Evolutionary conservation across 2,113 vertebrate genomes (phyloP), one percentile per base, ranked within the genome.

Genomic region (Gymnobelideus leadbeateri): DNA sequence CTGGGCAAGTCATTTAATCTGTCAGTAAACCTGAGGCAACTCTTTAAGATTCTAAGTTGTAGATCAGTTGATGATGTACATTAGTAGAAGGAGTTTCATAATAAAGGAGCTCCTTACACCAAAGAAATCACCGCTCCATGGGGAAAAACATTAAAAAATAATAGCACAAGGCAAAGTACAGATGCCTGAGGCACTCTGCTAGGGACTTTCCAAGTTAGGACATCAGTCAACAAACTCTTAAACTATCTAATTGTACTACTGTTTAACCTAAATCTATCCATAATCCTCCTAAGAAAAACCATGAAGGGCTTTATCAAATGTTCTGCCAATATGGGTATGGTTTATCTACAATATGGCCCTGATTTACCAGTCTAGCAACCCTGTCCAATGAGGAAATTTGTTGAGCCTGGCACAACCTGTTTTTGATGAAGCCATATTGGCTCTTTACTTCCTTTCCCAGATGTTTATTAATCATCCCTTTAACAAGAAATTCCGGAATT

Each of bases 1-100:
- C 91, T 51, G 91, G 1, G 26, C 47, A 93, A 96, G 77, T 95
- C 55, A 57, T 52, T 95, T 57, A 94, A 94, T 21, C 16, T 77
- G 28, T 93, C 47, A 95, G n/a, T 93, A 7, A 84, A 5, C 43
- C 5, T 43, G 37, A 84, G n/a, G 37, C 68, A 84, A 84, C 14
- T 84, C 37, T 43, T 84, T 84, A 84, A 43, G 37, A n/a, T 43
- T 43, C 37, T 77, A 77, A 77, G 12, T n/a, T 43, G 43, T 43
- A 84, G n/a, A 43, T 84, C 68, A 43, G n/a, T 43, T 84, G 19
- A 23, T 84, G 2, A 84, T 43, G 16, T 84, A 19, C n/a, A n/a
- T 84, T 84, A 14, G 19, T 84, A 43, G 68, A 84, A 84, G 61
- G 14, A n/a, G 19, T 43, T 84, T 84, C 68, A n/a, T 43, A 19